Base-by-base conservation (phyloP, 2,797 vertebrate species). In the Arctocebus calabarensis region DNA sequence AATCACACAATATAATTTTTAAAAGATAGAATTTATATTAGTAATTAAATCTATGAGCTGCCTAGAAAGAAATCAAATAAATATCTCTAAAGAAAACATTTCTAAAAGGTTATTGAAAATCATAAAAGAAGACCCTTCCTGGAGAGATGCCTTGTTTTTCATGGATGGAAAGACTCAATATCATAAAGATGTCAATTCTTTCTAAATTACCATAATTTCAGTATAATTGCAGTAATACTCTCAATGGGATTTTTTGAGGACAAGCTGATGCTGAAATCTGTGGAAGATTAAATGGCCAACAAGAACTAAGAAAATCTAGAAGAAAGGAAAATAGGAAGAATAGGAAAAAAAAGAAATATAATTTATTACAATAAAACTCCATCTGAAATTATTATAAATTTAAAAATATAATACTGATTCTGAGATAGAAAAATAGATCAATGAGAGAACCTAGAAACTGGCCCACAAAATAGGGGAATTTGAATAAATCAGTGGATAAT, bases 351-450 rank as follows among this genome's bases (percentile, higher is more conserved):
- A 13, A 57, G 9, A 37, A 32, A 43, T 64, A 75, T 9, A 55
- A 57, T 75, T 84, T 84, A 84, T 79, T 73, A 55, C 34, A 37
- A 64, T 85, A 79, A 84, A 32, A 45, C 66, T 88, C 70, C 85
- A 55, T 34, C 45, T 78, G 37, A 79, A 90, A 64, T 32, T 73
- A 66, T 25, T 52, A 5, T 68, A 70, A 64, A 59, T 87, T 40
- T 84, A 59, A 59, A 77, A 81, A 22, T 34, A 64, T 73, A 59
- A 10, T 27, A 79, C 40, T 29, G 5, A 6, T 86, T 70, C 23
- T 19, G n/a, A 86, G 52, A 78, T 52, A 75, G 40, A 94, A 64
- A 91, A 75, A 37, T 64, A 52, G 57, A 71, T 40, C 37, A 61
- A 7, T 52, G 61, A 88, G n/a, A 37, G 45, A 22, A n/a, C 74